A percentile compares a stretch with the other conserved stretches of the same genome.
Evolutionary conservation across 2,888 invertebrate species (phyloP).

Genomic region (Eupithecia subumbrata): DNA sequence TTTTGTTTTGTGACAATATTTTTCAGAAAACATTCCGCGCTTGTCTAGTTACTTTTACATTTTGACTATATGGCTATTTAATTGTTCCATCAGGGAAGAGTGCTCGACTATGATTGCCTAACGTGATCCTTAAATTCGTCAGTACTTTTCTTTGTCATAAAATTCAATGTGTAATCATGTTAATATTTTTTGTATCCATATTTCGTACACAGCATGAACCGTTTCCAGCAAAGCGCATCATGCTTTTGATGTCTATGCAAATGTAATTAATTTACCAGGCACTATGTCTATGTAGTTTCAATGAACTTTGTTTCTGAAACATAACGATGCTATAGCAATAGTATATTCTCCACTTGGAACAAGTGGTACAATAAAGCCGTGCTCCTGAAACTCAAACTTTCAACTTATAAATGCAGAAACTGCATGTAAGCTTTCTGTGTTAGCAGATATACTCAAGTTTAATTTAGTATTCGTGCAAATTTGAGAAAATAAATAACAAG

Average conservation of each 20-base stretch:
- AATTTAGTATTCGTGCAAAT: slow-evolving; percentile 60
- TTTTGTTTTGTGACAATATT: slow-evolving; percentile 64
- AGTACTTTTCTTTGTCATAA: slow-evolving; percentile 72
- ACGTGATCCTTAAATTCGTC: slow-evolving; percentile 35
- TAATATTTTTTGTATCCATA: slow-evolving; percentile 64
- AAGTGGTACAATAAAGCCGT: slow-evolving; percentile 42
- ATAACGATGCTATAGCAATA: slow-evolving; percentile 30
- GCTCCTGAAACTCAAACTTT: slow-evolving; percentile 48
- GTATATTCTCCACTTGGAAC: slow-evolving; percentile 47
- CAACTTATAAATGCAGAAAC: slow-evolving; percentile 56
- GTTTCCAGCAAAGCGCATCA: slow-evolving; percentile 78
- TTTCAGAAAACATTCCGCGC: slow-evolving; percentile 64
- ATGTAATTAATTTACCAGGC: slow-evolving; percentile 55
- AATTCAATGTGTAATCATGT: slow-evolving; percentile 60
- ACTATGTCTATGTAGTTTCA: slow-evolving; percentile 59
- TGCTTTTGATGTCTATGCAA: slow-evolving; percentile 82
- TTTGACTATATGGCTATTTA: slow-evolving; percentile 61
- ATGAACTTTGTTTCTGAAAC: slow-evolving; percentile 46
- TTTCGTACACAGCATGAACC: slow-evolving; percentile 77
- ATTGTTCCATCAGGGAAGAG: slow-evolving; percentile 64
- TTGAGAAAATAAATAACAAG: slow-evolving; percentile 55
- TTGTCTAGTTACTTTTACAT: slow-evolving; percentile 70
- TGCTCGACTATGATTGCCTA: slow-evolving; percentile 53
- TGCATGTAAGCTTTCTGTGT: slow-evolving; percentile 82
- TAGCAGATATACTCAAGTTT: slow-evolving; percentile 58